Evolutionary conservation across 2,888 invertebrate species (phyloP), one percentile per base, ranked within the genome.

Genomic region (Camponotus fellah): DNA sequence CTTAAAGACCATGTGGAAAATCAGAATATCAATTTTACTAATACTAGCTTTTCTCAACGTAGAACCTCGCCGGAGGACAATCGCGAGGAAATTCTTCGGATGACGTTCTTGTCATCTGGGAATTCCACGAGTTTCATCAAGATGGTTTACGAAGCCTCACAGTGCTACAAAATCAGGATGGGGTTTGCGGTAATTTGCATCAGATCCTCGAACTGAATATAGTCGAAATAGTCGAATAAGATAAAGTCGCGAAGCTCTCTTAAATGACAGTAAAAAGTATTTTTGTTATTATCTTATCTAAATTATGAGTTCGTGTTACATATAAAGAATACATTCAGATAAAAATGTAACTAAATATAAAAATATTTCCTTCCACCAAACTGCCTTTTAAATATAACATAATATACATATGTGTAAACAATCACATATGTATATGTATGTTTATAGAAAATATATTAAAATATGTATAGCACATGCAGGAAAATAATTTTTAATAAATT

Each of bases 81-180:
- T 77, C 86, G 69, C 82, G 77, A 85, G 77, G 81, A 84, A 88
- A 88, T 87, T 87, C 88, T 84, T 87, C 64, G 84, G 68, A 86
- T 82, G 82, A 71, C 87, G 58, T 3, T 32, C 58, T 77, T 32
- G 85, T 81, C 74, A 85, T 43, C 74, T 77, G 75, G 49, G 43
- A 87, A 85, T 87, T 84, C 84, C 84, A 53, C 71, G 37, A 77
- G 43, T 40, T 46, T 69, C 60, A 10, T 46, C 64, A 68, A 64
- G 34, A 17, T n/a, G 46, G 37, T 21, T 66, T 56, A 46, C 9
- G n/a, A 46, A 58, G 72, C 32, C 8, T 56, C 53, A 26, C 53
- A 6, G n/a, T 4, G 37, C n/a, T 14, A 65, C n/a, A 12, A 69
- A 86, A 85, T 60, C 72, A 12, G 82, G 62, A 80, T 58, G 60